phyloP scores from a whole-genome alignment of 2,113 vertebrate genomes.

The Mirza zaza region DNA sequence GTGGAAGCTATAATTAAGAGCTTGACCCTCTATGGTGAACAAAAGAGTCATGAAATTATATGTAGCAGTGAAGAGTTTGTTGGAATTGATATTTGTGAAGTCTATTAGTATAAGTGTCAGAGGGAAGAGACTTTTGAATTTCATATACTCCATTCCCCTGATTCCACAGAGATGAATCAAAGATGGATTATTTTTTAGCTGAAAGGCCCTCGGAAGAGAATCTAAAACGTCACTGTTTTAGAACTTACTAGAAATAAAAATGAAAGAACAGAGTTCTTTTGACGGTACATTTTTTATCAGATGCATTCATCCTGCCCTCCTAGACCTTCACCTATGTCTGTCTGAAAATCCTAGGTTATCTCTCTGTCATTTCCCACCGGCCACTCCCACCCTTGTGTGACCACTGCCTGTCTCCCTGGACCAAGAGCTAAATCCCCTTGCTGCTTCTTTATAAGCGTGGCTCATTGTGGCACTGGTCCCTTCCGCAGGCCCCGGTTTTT shows the following conservation, averaged over 20 bases:
- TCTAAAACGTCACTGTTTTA: neutral
- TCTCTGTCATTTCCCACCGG: neutral
- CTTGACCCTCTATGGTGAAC: neutral
- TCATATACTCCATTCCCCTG: neutral
- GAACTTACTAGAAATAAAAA: neutral
- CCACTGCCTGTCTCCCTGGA: neutral
- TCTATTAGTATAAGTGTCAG: neutral
- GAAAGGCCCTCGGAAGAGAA: neutral
- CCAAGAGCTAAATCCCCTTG: neutral
- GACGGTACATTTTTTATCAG: neutral
- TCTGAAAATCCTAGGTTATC: neutral
- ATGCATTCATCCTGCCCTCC: neutral
- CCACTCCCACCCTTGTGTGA: neutral
- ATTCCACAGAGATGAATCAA: neutral
- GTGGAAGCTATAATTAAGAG: neutral
- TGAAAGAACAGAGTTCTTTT: neutral
- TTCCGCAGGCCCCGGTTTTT: neutral
- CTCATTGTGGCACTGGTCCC: neutral
- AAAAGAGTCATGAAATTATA: neutral
- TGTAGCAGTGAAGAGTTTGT: neutral
- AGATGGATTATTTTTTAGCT: neutral
- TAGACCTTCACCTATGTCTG: neutral
- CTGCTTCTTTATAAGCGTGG: neutral
- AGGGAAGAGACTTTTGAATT: constrained; percentile 11
- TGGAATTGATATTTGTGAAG: neutral